Conservation (phyloP, 2,888 invertebrate species). For the Lysandra coridon region DNA sequence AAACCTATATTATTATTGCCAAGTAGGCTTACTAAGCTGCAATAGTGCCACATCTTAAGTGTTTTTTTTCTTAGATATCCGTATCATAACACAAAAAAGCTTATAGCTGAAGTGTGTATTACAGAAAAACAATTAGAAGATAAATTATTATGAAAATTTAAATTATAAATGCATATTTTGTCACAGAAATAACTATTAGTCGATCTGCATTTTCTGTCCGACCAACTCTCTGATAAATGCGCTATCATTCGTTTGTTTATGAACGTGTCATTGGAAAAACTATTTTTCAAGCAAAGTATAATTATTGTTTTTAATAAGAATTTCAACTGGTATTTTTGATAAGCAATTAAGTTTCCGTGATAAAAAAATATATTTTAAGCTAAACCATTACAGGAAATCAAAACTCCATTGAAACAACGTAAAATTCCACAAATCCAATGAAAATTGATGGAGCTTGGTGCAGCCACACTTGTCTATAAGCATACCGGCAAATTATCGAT, state of each 20-base stretch:
- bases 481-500: slow-evolving; percentile 29
- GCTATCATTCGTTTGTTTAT: background rate
- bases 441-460: background rate
- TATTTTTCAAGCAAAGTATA: background rate
- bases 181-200: background rate
- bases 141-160: background rate
- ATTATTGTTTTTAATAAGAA: too few species aligned
- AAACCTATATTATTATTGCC: too few species aligned
- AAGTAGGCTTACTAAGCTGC: too few species aligned
- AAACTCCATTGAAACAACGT: background rate
- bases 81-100: too few species aligned
- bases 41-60: too few species aligned
- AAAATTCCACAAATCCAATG: background rate
- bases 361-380: too few species aligned
- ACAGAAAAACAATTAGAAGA: background rate
- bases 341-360: too few species aligned
- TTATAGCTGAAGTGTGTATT: too few species aligned
- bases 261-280: background rate
- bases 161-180: background rate
- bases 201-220: background rate
- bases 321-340: too few species aligned
- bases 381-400: background rate
- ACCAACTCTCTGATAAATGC: background rate
- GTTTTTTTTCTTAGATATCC: too few species aligned
- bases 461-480: slow-evolving; percentile 12